Base-by-base conservation (phyloP, 2,888 invertebrate species). In the Patella ulyssiponensis region DNA sequence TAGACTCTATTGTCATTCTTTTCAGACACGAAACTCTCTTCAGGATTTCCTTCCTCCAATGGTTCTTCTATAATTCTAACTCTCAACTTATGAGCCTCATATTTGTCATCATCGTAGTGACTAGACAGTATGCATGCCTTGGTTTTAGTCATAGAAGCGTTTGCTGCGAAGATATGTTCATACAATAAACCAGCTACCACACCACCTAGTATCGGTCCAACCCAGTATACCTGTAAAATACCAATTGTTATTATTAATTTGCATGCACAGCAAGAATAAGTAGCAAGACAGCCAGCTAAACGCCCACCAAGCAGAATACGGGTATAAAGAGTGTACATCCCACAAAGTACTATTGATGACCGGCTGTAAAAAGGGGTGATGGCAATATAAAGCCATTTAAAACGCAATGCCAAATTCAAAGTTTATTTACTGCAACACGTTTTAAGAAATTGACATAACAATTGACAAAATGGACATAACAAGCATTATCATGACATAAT, bases 191-290 rank as follows among this genome's bases (percentile, higher is more conserved):
- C 87, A 3, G 87, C 89, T 12, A 82, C 70, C 2, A 86, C 76
- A 1, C 86, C 89, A 11, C 89, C 89, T 9, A 84, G 27, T 74
- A 88, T 78, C 1, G 88, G 89, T 15, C 88, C 89, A 23, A 85
- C 78, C 88, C 88, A 88, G 83, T 88, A 88, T 14, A 87, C 83
- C 89, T 89, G 86, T 7, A 80, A 74, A 51, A 71, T n/a, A 58
- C 4, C 20, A 64, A 11, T 7, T 4, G 44, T 44, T 44, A 44
- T 9, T 44, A 44, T 44, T 44, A 44, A 44, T 44, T 44, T 44
- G 44, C 44, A 9, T 44, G 9, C 44, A 44, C 5, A 44, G 44
- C 7, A 44, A 44, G 44, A 44, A 44, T 44, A 44, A 44, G 44
- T 44, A 4, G 9, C 7, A 0, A 44, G 44, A 44, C 1, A 44